These are phyloP conservation scores for Bombus huntii DNA, from an alignment of 1,140 invertebrate species.

Conservation along the genomic window DNA sequence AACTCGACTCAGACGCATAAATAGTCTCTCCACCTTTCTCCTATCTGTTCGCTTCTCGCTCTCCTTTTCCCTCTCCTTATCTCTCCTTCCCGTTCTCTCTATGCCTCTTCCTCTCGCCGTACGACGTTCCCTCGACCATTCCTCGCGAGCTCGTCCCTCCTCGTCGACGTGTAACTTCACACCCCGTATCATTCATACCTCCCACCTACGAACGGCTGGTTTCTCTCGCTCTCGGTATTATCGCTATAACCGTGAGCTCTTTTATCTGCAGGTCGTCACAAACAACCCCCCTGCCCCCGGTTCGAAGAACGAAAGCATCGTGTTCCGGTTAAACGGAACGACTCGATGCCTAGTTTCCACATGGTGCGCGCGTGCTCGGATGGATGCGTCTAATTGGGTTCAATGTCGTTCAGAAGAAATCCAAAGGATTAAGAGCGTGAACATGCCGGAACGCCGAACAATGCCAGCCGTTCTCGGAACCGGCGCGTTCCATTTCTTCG, in stretches of 20 bases:
- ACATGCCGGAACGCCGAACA: not conserved
- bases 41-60: not conserved
- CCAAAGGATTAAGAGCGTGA: not conserved
- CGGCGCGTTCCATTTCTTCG: no score
- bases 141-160: constrained; percentile 33
- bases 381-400: constrained; percentile 44
- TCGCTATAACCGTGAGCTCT: constrained; percentile 50
- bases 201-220: constrained; percentile 13
- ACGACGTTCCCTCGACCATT: not conserved
- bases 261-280: constrained; percentile 31
- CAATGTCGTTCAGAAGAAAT: constrained; percentile 40
- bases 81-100: not conserved
- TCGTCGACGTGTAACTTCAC: constrained; percentile 62
- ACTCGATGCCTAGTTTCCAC: not conserved
- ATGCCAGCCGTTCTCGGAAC: not conserved
- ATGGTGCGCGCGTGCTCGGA: constrained; percentile 4
- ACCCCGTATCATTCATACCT: constrained; percentile 57
- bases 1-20: constrained; percentile 64
- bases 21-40: constrained; percentile 47
- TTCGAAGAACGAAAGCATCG: constrained; percentile 24
- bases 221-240: constrained; percentile 47
- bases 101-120: not conserved
- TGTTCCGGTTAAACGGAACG: constrained; percentile 19
- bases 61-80: no score
- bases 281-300: not conserved